Conservation (phyloP, 92 coral and sea anemone genomes). For the Parazoanthus swiftii region DNA sequence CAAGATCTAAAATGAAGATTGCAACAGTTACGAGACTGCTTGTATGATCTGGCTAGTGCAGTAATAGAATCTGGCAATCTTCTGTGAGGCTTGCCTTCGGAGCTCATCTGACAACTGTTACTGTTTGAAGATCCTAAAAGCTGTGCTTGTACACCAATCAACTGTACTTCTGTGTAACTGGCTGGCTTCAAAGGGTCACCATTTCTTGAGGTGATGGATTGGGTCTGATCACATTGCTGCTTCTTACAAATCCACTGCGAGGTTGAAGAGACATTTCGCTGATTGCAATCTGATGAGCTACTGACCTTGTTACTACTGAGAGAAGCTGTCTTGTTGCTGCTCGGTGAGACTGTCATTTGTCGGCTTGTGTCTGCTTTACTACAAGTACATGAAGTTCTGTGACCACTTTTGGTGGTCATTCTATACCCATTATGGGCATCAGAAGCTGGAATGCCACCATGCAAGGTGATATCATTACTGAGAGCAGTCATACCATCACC, state of each 20-base stretch:
- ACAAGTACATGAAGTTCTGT: not conserved
- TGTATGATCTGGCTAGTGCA: not conserved
- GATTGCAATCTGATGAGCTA: not conserved
- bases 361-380: not conserved
- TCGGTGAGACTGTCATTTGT: too few species aligned
- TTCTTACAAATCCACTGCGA: conserved; percentile 4
- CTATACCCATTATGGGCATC: not conserved
- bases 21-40: not conserved
- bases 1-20: not conserved
- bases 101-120: not conserved
- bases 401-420: not conserved
- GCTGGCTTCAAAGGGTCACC: not conserved
- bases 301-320: not conserved
- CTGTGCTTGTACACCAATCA: not conserved
- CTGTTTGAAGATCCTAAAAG: not conserved
- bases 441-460: not conserved
- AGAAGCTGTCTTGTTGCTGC: not conserved
- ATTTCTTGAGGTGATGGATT: not conserved
- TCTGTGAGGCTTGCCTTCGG: not conserved
- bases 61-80: not conserved
- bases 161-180: not conserved
- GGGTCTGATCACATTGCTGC: not conserved
- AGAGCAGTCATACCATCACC: not conserved
- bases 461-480: not conserved
- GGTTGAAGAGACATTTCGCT: not conserved